Evolutionary conservation across 2,113 vertebrate species (phyloP).

Genomic region (Lonchura striata): DNA sequence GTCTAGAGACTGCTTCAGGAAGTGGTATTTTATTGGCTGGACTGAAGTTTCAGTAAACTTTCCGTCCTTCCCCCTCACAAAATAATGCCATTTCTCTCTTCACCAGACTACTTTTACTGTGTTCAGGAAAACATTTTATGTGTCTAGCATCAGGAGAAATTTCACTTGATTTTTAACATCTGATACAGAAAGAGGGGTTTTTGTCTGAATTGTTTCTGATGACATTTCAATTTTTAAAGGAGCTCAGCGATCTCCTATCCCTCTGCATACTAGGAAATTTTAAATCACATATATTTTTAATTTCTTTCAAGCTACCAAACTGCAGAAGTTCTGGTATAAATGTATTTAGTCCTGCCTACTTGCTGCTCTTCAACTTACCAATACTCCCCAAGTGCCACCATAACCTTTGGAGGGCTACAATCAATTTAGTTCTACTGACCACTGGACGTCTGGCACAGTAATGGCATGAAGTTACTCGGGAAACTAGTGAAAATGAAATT

Average conservation of each 20-base stretch:
- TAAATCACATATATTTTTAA: background rate
- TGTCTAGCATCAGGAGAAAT: background rate
- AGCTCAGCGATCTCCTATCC: background rate
- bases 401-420: background rate
- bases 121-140: background rate
- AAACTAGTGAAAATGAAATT: background rate
- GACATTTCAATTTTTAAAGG: background rate
- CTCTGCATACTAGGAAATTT: background rate
- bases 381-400: background rate
- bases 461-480: background rate
- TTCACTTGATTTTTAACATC: background rate
- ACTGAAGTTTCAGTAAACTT: background rate
- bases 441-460: background rate
- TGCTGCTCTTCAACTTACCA: background rate
- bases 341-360: background rate
- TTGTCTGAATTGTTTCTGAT: background rate
- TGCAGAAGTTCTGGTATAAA: background rate
- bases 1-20: background rate
- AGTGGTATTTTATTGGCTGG: background rate
- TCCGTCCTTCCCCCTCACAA: background rate
- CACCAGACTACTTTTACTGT: background rate
- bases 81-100: background rate
- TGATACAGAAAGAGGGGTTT: background rate
- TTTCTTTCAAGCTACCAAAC: background rate
- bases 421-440: background rate